These are phyloP conservation scores for Philotrypesis tridentata DNA, from an alignment of 1,140 invertebrate species.

Conservation along the genomic window DNA sequence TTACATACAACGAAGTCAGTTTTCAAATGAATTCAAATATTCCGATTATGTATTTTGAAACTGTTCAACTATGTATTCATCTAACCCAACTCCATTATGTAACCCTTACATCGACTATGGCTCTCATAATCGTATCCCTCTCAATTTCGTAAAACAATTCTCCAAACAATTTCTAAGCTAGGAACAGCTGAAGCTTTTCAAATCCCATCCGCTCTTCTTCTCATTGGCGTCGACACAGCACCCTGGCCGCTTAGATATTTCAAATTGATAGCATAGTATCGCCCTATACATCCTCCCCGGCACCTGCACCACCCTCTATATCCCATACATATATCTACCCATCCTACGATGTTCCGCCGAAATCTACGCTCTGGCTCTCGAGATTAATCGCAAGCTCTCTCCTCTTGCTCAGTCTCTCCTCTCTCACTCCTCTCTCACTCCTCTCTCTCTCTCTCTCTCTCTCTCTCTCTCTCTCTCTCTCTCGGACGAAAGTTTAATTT, in stretches of 20 bases:
- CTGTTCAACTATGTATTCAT: constrained; percentile 11
- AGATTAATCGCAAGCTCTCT: constrained; percentile 55
- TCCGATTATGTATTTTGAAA: not conserved
- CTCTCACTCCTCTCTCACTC: no score
- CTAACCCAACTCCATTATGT: no score
- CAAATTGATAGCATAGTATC: constrained; percentile 15
- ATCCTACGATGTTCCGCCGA: not conserved
- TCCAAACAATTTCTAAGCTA: not conserved
- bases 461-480: no score
- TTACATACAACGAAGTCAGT: no score
- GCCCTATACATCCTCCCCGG: not conserved
- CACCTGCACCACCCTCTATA: not conserved
- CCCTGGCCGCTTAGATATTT: constrained; percentile 16
- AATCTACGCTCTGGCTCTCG: constrained; percentile 26
- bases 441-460: no score
- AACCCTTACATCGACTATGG: not conserved
- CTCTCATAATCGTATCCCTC: not conserved
- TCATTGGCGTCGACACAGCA: not conserved
- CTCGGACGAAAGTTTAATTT: constrained; percentile 61
- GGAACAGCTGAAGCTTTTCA: not conserved
- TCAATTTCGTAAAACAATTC: not conserved
- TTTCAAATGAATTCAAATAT: not conserved
- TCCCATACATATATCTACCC: constrained; percentile 8
- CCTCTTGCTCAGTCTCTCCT: no score
- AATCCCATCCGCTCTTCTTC: not conserved